Evolutionary conservation across 2,113 vertebrate species (phyloP).

Genomic region (Rhodinocichla rosea): DNA sequence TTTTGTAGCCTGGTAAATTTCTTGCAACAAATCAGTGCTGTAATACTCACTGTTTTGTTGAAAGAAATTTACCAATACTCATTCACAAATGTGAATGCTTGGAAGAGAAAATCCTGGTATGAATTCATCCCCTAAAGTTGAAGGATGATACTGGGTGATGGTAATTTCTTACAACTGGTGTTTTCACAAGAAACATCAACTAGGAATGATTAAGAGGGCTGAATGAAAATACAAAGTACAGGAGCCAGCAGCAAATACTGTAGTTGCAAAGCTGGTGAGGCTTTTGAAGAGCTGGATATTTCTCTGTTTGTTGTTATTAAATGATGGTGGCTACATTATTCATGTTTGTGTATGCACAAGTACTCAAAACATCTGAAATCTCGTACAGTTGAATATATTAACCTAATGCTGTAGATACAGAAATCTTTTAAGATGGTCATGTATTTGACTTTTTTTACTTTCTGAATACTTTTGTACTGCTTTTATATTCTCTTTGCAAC

Average conservation of each 20-base stretch:
- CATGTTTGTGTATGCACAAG: fast-evolving
- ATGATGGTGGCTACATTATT: background rate
- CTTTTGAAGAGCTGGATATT: background rate
- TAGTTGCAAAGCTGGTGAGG: background rate
- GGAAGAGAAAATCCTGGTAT: background rate
- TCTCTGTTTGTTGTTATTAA: background rate
- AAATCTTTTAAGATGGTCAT: background rate
- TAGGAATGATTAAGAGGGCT: background rate
- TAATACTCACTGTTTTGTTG: no score
- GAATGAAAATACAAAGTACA: background rate
- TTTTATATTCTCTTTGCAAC: background rate
- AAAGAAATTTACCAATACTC: no score
- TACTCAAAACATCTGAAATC: background rate
- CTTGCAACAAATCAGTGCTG: background rate
- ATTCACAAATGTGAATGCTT: background rate
- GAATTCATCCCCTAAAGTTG: background rate
- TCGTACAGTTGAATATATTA: background rate
- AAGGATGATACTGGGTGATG: background rate
- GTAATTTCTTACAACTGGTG: background rate
- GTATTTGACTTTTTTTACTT: background rate
- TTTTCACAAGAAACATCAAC: background rate
- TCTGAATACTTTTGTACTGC: background rate
- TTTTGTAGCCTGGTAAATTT: background rate
- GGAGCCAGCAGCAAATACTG: background rate
- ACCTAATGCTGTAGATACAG: background rate